Evolutionary conservation across 2,888 invertebrate species (phyloP).

Genomic region (Heteromyza rotundicornis): DNA sequence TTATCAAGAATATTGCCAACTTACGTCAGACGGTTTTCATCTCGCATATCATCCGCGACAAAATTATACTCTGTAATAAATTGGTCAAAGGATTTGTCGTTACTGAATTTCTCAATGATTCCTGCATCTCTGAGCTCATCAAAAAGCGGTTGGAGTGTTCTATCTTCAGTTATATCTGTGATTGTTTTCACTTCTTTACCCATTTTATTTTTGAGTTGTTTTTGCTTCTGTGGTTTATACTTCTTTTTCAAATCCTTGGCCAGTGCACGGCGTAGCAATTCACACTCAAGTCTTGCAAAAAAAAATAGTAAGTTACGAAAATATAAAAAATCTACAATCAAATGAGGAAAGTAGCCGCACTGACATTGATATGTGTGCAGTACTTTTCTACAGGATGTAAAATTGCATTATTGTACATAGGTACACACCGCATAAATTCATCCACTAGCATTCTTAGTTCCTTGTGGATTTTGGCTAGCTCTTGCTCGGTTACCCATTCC

Average conservation of each 20-base stretch:
- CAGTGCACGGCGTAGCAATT: slow-evolving; percentile 60
- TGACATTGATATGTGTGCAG: too few species aligned
- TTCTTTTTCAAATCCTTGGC: slow-evolving; percentile 52
- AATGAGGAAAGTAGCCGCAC: too few species aligned
- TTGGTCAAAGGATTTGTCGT: slow-evolving; percentile 66
- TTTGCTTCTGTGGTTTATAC: slow-evolving; percentile 46
- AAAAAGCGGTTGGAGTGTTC: slow-evolving; percentile 70
- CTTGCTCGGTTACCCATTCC: slow-evolving; percentile 62
- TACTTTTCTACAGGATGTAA: too few species aligned
- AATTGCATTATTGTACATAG: too few species aligned
- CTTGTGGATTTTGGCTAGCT: slow-evolving; percentile 64
- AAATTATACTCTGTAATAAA: slow-evolving; percentile 72
- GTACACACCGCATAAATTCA: slow-evolving; percentile 57
- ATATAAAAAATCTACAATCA: too few species aligned
- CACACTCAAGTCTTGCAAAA: slow-evolving; percentile 53
- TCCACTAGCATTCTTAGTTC: slow-evolving; percentile 66
- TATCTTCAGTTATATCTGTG: slow-evolving; percentile 69
- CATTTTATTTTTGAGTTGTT: slow-evolving; percentile 38
- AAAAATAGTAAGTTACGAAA: background rate
- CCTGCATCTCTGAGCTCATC: slow-evolving; percentile 66
- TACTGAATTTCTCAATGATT: slow-evolving; percentile 69
- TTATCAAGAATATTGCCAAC: too few species aligned
- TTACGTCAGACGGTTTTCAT: slow-evolving; percentile 44
- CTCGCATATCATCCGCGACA: slow-evolving; percentile 63
- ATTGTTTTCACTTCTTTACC: slow-evolving; percentile 61